phyloP scores from a whole-genome alignment of 2,113 vertebrate genomes.

The Nymphicus hollandicus region DNA sequence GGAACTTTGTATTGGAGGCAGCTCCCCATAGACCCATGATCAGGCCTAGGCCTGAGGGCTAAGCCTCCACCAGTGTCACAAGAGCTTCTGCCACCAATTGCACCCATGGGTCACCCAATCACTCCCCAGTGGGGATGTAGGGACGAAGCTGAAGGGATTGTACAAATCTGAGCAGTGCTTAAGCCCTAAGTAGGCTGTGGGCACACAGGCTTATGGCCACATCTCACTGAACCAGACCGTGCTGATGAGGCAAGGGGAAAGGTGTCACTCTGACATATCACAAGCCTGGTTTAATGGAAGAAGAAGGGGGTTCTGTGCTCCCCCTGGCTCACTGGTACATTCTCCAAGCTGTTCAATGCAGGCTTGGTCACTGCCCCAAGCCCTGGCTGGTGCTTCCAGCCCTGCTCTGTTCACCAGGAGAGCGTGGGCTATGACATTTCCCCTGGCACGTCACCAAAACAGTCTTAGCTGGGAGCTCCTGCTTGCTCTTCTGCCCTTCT shows the following conservation, averaged over 20 bases:
- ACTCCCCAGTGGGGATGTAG: neutral
- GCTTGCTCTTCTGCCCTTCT: neutral
- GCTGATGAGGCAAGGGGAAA: neutral
- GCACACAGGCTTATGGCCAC: neutral
- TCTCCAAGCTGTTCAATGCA: too few relatives aligned
- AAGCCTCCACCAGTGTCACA: neutral
- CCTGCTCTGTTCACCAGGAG: neutral
- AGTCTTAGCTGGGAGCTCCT: neutral
- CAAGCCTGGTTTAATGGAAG: too few relatives aligned
- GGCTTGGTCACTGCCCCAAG: neutral
- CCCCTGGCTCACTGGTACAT: neutral
- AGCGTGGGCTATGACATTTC: neutral
- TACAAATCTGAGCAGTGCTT: neutral
- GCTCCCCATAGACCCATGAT: neutral
- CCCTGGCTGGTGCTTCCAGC: neutral
- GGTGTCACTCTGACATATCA: neutral
- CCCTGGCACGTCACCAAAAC: neutral
- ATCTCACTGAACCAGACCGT: neutral
- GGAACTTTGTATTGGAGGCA: neutral
- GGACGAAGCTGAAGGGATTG: neutral
- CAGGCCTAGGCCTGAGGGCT: neutral
- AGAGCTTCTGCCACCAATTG: neutral
- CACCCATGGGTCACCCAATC: neutral
- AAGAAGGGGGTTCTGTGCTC: neutral
- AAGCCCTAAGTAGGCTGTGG: neutral